phyloP scores from a whole-genome alignment of 1,140 invertebrate genomes.

The Trichonephila clavata region DNA sequence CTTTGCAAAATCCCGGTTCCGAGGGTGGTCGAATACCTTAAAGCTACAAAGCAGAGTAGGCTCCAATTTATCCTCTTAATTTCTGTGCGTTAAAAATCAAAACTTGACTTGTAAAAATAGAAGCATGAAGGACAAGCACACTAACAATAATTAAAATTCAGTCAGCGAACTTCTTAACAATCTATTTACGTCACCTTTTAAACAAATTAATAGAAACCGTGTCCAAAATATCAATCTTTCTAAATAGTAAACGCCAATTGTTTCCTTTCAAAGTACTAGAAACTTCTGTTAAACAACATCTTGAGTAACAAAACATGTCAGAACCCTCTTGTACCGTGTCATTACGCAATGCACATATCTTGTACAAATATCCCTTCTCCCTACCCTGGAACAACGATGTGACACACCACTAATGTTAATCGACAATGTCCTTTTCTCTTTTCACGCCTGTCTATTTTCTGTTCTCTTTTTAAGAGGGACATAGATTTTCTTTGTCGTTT shows the following conservation, averaged over 20 bases:
- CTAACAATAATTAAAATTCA: too few species aligned
- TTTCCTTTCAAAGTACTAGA: background rate
- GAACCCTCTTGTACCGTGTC: conserved; percentile 44
- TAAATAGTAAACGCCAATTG: background rate
- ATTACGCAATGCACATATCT: conserved; percentile 59
- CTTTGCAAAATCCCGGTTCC: too few species aligned
- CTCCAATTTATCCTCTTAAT: too few species aligned
- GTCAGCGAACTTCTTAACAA: background rate
- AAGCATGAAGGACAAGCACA: too few species aligned
- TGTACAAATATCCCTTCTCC: background rate
- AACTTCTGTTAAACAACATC: conserved; percentile 4
- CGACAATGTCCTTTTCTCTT: conserved; percentile 40
- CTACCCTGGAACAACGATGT: conserved; percentile 8
- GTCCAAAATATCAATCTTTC: background rate
- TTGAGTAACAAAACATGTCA: conserved; percentile 32
- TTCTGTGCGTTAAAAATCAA: too few species aligned
- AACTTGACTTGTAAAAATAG: too few species aligned
- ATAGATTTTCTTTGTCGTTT: conserved; percentile 19
- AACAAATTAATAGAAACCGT: background rate
- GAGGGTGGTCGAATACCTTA: too few species aligned
- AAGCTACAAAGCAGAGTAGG: too few species aligned
- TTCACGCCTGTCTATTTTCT: conserved; percentile 43
- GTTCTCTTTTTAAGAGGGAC: conserved; percentile 46
- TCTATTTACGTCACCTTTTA: background rate
- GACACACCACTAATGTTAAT: conserved; percentile 50